Base-by-base conservation (phyloP, 2,113 vertebrate species). In the Collichthys lucidus region DNA sequence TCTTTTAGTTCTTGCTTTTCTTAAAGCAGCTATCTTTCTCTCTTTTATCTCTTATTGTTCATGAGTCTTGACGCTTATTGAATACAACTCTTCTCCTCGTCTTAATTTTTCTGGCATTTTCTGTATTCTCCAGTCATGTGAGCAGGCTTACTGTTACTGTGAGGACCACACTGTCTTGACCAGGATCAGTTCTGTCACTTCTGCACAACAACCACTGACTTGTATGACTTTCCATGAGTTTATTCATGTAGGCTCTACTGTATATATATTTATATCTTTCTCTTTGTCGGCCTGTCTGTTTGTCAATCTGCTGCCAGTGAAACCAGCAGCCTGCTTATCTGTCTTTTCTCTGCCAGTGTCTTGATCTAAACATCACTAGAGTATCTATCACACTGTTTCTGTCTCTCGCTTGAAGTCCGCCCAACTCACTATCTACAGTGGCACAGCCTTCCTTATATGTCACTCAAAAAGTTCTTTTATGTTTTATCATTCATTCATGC, bases 361-460 rank as follows among this genome's bases (percentile, higher is more conserved):
- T 86, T 87, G 79, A 92, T 89, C 86, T 86, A 57, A 83, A 79
- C 85, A 88, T 87, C 83, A 91, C 84, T 89, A 14, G 66, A 84
- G 57, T 62, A 78, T 90, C 85, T 88, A 77, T 86, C 90, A 87
- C 53, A 74, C 79, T 76, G 73, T 89, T 70, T 87, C 76, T 77
- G 46, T 80, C 67, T 86, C 56, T 44, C 11, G 59, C 79, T 91
- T 89, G 72, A 89, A 89, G 85, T 91, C 70, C 57, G 55, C 80
- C 77, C 85, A 91, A 72, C 83, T 79, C 84, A 67, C 85, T 90
- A 91, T 93, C 92, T 91, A 61, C 91, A 84, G 84, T 29, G 26
- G 62, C 47, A 67, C 89, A 91, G 89, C 77, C 63, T 86, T 89
- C 72, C 74, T 83, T 80, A 84, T 70, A 77, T 83, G 77, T 86